Evolutionary conservation across 1,140 invertebrate genomes (phyloP).

Genomic region (Dreissena rostriformis): DNA sequence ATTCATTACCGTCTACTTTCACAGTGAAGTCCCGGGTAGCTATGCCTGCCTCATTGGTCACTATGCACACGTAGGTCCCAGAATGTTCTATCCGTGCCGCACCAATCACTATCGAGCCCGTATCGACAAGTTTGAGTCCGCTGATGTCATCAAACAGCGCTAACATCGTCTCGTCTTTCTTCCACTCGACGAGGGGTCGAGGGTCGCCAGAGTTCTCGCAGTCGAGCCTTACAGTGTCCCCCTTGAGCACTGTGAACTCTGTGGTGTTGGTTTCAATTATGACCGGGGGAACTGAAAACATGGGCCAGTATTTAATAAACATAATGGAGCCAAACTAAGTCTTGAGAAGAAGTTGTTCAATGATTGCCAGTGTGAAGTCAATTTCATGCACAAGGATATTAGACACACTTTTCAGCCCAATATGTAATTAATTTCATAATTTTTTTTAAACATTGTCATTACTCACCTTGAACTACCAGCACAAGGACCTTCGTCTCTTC

Average conservation of each 20-base stretch:
- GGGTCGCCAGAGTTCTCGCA: slow-evolving; percentile 83
- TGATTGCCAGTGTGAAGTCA: no score
- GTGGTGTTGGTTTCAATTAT: slow-evolving; percentile 92
- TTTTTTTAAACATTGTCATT: background rate
- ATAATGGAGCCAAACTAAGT: no score
- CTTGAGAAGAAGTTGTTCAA: no score
- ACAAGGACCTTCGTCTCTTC: slow-evolving; percentile 70
- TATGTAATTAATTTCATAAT: no score
- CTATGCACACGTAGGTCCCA: slow-evolving; percentile 82
- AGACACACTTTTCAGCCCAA: no score
- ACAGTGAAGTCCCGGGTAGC: slow-evolving; percentile 77
- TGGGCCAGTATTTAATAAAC: no score
- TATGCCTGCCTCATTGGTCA: slow-evolving; percentile 81
- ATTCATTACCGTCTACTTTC: slow-evolving; percentile 73
- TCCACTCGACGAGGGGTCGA: slow-evolving; percentile 78
- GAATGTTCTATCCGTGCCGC: slow-evolving; percentile 67
- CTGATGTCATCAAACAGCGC: slow-evolving; percentile 61
- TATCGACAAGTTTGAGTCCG: slow-evolving; percentile 56
- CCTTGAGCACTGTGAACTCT: slow-evolving; percentile 96
- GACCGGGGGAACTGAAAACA: slow-evolving; percentile 88
- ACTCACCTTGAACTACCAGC: slow-evolving; percentile 74
- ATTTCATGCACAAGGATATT: no score
- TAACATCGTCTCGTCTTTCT: slow-evolving; percentile 73
- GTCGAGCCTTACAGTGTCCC: slow-evolving; percentile 71
- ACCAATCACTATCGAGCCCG: slow-evolving; percentile 65